Conservation (phyloP, 2,888 invertebrate species). For the Archips xylosteana region DNA sequence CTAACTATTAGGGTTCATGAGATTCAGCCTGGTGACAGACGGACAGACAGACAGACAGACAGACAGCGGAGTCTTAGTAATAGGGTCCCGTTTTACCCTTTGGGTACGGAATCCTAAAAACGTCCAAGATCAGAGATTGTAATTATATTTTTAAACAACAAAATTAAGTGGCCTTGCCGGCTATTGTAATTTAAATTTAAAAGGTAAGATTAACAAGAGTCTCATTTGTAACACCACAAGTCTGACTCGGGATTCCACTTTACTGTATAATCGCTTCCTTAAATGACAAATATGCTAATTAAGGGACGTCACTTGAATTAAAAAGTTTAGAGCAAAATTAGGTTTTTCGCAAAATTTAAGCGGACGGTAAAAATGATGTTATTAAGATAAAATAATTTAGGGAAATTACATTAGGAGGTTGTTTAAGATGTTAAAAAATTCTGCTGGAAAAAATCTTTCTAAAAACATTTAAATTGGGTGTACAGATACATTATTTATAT, state of each 20-base stretch:
- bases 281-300: conserved; percentile 64
- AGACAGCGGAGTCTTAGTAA: too few species aligned
- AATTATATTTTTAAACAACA: background rate
- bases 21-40: too few species aligned
- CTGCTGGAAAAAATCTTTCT: too few species aligned
- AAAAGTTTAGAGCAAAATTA: conserved; percentile 22
- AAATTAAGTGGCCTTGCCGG: background rate
- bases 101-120: background rate
- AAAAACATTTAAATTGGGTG: too few species aligned
- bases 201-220: conserved; percentile 33
- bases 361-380: conserved; percentile 5
- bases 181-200: conserved; percentile 30
- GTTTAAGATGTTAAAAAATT: background rate
- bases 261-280: conserved; percentile 56
- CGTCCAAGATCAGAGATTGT: background rate
- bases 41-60: too few species aligned
- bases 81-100: too few species aligned
- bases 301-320: conserved; percentile 42
- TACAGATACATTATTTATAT: too few species aligned
- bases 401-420: background rate
- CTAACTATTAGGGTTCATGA: too few species aligned
- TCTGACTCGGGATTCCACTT: conserved; percentile 52
- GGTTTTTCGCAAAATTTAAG: conserved; percentile 13
- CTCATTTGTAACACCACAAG: conserved; percentile 28
- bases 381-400: conserved; percentile 8